These are phyloP conservation scores for Drosophila leontia DNA, from an alignment of 1,140 invertebrate species.

Conservation along the genomic window DNA sequence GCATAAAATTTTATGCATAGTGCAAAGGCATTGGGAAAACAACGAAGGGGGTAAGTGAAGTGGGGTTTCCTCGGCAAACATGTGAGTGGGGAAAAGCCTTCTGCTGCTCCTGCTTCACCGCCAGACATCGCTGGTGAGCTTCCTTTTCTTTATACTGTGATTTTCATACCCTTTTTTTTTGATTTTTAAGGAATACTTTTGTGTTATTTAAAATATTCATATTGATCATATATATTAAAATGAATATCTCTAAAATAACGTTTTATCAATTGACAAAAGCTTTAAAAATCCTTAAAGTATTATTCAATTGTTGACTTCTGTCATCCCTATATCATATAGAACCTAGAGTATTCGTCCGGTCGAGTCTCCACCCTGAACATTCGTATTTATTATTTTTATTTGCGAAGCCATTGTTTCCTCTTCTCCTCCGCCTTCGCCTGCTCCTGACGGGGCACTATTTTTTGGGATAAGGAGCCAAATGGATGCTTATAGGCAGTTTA, in stretches of 20 bases:
- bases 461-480: constrained; percentile 21
- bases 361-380: background rate
- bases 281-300: too few species aligned
- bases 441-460: constrained; percentile 56
- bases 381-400: constrained; percentile 15
- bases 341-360: background rate
- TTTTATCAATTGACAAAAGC: too few species aligned
- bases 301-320: too few species aligned
- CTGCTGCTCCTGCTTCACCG: constrained; percentile 23
- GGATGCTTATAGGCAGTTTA: constrained; percentile 77
- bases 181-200: too few species aligned
- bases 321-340: background rate
- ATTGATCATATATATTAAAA: too few species aligned
- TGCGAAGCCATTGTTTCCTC: constrained; percentile 13
- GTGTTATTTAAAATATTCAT: too few species aligned
- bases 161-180: background rate
- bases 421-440: constrained; percentile 32
- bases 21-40: constrained; percentile 14
- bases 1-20: constrained; percentile 50
- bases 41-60: background rate
- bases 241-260: too few species aligned
- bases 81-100: constrained; percentile 5
- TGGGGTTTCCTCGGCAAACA: background rate
- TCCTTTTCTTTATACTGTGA: constrained; percentile 1
- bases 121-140: constrained; percentile 20